Base-by-base conservation (phyloP, 2,888 invertebrate genomes). In the Leptopilina myrica region DNA sequence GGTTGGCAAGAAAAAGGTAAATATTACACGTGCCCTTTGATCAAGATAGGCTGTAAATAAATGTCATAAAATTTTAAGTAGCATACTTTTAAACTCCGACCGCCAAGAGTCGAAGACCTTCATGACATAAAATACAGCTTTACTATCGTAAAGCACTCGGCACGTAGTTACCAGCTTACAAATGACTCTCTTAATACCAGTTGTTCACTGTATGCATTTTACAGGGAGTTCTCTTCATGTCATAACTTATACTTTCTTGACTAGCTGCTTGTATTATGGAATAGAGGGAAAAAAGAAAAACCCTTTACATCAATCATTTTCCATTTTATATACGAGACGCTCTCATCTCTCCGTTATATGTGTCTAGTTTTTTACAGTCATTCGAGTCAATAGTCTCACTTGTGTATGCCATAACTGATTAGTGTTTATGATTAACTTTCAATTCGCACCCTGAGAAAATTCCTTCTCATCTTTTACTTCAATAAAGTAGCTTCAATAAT, bases 191-290 rank as follows among this genome's bases (percentile, higher is more conserved):
- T 89, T 88, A 88, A 89, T 89, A 78, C 84, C 81, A 76, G 78
- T 80, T 83, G 89, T 81, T 85, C 83, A 82, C 85, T 86, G 86
- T 86, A 84, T 85, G 83, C 79, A 88, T 88, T 88, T 88, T 86
- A 85, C 88, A 83, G 86, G 82, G 81, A 82, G 84, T 83, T 84
- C 84, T 85, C 8, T 85, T 85, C 85, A 83, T 83, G 84, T 83
- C 83, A 86, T 88, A 88, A 90, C 87, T 90, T 89, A 89, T 89
- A 88, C 89, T 88, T 89, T 88, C 87, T 87, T 79, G 82, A 83
- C 76, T 76, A 33, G 26, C 80, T 56, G 73, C 33, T 33, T 33
- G 33, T 33, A 33, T 33, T 33, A 33, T 56, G 33, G 9, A 26
- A 56, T 49, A 49, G 11, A 49, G 49, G 33, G 56, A 73, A 73